These are phyloP conservation scores for Trissoscelio sp. DNA, from an alignment of 2,888 invertebrate genomes.

Conservation along the genomic window DNA sequence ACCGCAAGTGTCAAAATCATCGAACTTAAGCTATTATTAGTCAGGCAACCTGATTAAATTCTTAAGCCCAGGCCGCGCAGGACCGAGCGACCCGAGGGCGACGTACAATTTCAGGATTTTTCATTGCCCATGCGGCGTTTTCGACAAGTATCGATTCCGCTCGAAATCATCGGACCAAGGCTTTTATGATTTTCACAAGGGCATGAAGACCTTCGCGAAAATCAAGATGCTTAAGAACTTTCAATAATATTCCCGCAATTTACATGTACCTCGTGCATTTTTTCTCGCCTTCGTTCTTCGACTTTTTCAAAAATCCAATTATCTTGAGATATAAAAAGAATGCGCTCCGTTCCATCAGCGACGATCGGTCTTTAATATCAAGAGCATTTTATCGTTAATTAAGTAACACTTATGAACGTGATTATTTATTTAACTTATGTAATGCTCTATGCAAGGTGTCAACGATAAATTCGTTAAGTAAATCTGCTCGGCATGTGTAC, in stretches of 20 bases:
- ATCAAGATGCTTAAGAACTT: slow-evolving; percentile 31
- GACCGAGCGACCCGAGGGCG: neutral
- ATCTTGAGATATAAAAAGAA: slow-evolving; percentile 25
- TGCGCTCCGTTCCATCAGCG: neutral
- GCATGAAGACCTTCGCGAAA: slow-evolving; percentile 7
- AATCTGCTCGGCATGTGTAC: neutral
- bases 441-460: neutral
- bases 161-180: slow-evolving; percentile 6
- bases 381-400: slow-evolving; percentile 9
- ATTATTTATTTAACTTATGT: slow-evolving; percentile 15
- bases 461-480: neutral
- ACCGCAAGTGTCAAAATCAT: slow-evolving; percentile 33
- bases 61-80: neutral
- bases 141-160: slow-evolving; percentile 14
- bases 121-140: neutral
- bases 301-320: slow-evolving; percentile 28
- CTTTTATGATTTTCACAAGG: neutral
- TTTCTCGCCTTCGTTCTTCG: neutral
- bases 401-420: slow-evolving; percentile 2
- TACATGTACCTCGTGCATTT: slow-evolving; percentile 4
- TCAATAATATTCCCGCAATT: slow-evolving; percentile 25
- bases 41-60: neutral
- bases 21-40: slow-evolving; percentile 38
- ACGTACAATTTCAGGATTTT: neutral
- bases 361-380: slow-evolving; percentile 34